Conservation (phyloP, 1,140 invertebrate species). For the Magallana angulata region DNA sequence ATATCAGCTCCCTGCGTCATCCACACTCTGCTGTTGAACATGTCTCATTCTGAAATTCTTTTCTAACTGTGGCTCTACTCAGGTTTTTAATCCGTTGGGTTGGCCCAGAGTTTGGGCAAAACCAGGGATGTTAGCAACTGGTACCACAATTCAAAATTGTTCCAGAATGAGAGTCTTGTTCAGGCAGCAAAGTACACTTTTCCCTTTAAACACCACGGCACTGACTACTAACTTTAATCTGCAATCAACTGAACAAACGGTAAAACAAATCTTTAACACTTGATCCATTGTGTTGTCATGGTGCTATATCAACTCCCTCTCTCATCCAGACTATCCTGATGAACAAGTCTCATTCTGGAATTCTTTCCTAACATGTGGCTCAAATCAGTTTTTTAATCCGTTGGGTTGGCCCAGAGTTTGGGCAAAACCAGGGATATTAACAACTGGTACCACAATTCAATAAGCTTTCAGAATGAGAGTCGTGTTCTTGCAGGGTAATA, state of each 20-base stretch:
- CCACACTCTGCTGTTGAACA: not conserved
- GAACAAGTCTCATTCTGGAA: too few species aligned
- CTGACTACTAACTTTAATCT: not conserved
- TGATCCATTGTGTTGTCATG: too few species aligned
- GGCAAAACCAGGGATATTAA: not conserved
- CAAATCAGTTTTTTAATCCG: constrained; percentile 8
- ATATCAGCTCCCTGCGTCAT: not conserved
- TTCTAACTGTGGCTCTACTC: too few species aligned
- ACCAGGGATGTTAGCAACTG: not conserved
- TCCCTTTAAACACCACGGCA: not conserved
- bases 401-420: not conserved
- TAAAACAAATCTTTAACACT: too few species aligned
- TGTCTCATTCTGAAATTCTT: not conserved
- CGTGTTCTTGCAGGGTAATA: not conserved
- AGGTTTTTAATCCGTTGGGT: too few species aligned
- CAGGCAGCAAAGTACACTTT: not conserved
- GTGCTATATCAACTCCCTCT: too few species aligned
- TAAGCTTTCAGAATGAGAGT: not conserved
- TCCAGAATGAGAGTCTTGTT: not conserved
- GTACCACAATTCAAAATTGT: not conserved
- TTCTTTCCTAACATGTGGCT: not conserved
- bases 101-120: not conserved
- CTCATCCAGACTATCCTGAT: too few species aligned
- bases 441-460: not conserved
- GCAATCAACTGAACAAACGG: too few species aligned